A percentile compares a stretch with the other conserved stretches of the same genome.
phyloP scores from a whole-genome alignment of 2,888 invertebrate genomes.

The Caenorhabditis sp. region DNA sequence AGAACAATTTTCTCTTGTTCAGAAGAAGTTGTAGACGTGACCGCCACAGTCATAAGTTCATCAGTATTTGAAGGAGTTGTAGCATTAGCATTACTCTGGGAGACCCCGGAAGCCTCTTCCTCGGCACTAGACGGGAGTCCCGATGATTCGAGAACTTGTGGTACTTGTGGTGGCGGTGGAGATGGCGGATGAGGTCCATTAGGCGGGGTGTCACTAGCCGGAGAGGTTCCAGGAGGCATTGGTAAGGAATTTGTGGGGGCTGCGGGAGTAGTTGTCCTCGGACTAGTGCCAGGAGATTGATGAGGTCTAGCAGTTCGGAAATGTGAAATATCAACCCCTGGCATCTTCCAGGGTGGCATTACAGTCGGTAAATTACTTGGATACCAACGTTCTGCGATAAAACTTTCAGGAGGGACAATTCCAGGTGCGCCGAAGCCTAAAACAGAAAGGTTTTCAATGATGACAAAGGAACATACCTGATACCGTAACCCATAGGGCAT shows the following conservation, averaged over 20 bases:
- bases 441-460: constrained; percentile 1
- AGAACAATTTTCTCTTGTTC: constrained; percentile 40
- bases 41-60: constrained; percentile 43
- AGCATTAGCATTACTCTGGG: too few species aligned
- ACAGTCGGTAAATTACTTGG: constrained; percentile 65
- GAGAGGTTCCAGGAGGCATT: constrained; percentile 47
- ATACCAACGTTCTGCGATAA: constrained; percentile 64
- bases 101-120: background rate
- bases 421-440: constrained; percentile 62
- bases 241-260: constrained; percentile 42
- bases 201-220: background rate
- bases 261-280: constrained; percentile 34
- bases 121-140: constrained; percentile 17
- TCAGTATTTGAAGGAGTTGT: constrained; percentile 15
- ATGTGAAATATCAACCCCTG: constrained; percentile 55
- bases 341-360: constrained; percentile 63
- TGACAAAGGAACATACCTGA: background rate
- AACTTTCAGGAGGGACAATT: constrained; percentile 57
- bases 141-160: constrained; percentile 8
- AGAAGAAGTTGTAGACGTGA: constrained; percentile 32
- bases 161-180: constrained; percentile 18
- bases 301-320: constrained; percentile 59
- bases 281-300: constrained; percentile 32
- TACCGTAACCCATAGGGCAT: background rate
- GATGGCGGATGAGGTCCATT: constrained; percentile 50